Base-by-base conservation (phyloP, 2,888 invertebrate genomes). In the Myopa tessellatipennis region DNA sequence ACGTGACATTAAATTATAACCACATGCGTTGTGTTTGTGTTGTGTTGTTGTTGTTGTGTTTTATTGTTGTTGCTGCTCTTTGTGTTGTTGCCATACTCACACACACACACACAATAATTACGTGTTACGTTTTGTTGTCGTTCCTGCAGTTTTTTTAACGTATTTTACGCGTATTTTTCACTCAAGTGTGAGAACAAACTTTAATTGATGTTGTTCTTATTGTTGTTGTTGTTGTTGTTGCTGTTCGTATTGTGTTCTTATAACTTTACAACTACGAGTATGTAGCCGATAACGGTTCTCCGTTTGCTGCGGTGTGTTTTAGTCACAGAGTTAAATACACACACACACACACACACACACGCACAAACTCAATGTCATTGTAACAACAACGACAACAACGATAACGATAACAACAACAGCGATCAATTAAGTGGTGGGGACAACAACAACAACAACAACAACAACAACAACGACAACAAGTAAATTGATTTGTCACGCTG, bases 401-500 rank as follows among this genome's bases (percentile, higher is more conserved):
- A 60, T 40, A 72, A 72, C 74, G 80, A 40, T 40, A 72, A 72
- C n/a, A 72, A 60, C 18, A 38, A 60, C 38, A 18, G 40, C 38
- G n/a, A 71, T 36, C 34, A 71, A 65, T 52, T 61, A 36, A 69
- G 26, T 26, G 12, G 67, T 68, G 40, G 6, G 8, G 61, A 8
- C 12, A 50, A 40, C n/a, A 63, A 16, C 36, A 65, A 73, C 55
- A 78, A 73, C 45, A 58, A 61, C n/a, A 60, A 60, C 34, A 63
- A 55, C 77, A 38, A 50, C 40, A 73, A 65, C 76, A 67, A 52
- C 76, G 75, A 72, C 74, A 74, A 50, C 34, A 76, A 77, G 36
- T 76, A 80, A 82, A 81, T 82, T 82, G 82, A 82, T 80, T 82
- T 82, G 82, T 82, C 86, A 87, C 84, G 86, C 83, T 85, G 86